A percentile compares a stretch with the other conserved stretches of the same genome.
phyloP scores from a whole-genome alignment of 2,113 vertebrate genomes.

The Vireo altiloquus region DNA sequence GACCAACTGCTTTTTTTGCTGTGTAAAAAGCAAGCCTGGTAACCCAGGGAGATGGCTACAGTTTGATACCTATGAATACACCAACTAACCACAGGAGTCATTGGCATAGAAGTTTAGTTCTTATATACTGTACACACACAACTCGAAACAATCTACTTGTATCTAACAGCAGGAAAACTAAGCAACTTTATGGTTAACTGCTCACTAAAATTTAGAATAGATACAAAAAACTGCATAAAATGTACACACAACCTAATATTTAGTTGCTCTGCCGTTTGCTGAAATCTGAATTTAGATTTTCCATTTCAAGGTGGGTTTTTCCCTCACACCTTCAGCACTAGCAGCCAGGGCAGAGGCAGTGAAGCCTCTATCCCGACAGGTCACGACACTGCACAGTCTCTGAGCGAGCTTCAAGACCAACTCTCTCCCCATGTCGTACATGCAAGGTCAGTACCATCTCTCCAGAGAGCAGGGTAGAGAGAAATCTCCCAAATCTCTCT shows the following conservation, averaged over 20 bases:
- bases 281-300: slow-evolving; percentile 17
- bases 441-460: slow-evolving; percentile 23
- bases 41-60: slow-evolving; percentile 48
- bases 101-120: slow-evolving; percentile 67
- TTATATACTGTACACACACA: slow-evolving; percentile 65
- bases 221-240: slow-evolving; percentile 65
- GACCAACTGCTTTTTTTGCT: slow-evolving; percentile 3
- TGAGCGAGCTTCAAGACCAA: background rate
- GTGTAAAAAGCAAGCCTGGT: slow-evolving; percentile 54
- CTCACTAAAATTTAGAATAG: slow-evolving; percentile 68
- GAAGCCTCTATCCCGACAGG: slow-evolving; percentile 29
- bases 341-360: slow-evolving; percentile 45
- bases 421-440: background rate
- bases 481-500: slow-evolving; percentile 18
- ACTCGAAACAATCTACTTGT: slow-evolving; percentile 65
- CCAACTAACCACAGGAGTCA: slow-evolving; percentile 61
- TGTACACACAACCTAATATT: slow-evolving; percentile 60
- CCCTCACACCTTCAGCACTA: background rate
- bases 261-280: slow-evolving; percentile 48
- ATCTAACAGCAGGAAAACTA: slow-evolving; percentile 71
- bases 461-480: slow-evolving; percentile 35
- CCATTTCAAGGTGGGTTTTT: background rate
- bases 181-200: slow-evolving; percentile 63
- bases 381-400: background rate
- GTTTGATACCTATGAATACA: slow-evolving; percentile 64